Evolutionary conservation across 1,140 invertebrate genomes (phyloP), one percentile per base, ranked within the genome.

Genomic region (Leptinotarsa lineolata): DNA sequence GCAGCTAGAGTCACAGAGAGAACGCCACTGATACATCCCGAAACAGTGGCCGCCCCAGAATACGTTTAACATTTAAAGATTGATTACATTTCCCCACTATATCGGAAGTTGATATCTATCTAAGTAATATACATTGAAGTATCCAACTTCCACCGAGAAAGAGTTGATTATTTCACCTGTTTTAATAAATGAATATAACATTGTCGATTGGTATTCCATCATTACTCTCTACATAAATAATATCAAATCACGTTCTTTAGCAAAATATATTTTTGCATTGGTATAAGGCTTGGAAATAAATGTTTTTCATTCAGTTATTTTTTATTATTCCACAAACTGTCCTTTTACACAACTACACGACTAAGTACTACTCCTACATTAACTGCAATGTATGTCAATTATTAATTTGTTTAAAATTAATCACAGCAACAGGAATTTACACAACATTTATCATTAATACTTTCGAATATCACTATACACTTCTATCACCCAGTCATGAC

Each of bases 341-440:
- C 44, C 77, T 79, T 78, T 72, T 81, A 80, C 80, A 82, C 85
- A 87, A 86, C 80, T 78, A 81, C 78, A 81, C 81, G 78, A 76
- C 74, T 66, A 72, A 71, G 70, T 77, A 68, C 77, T 78, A 78
- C 20, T 70, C 68, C 80, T 81, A 81, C 79, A 76, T 74, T 64
- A 77, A 76, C 76, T 79, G 76, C 76, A 78, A 75, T 77, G 76
- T 73, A 77, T 30, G 60, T 77, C 71, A 66, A 64, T 66, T 60
- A 63, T 79, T 74, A 68, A 74, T 76, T 77, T 81, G 76, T 79
- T 63, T 71, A 60, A 71, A 83, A 81, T 78, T 82, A 85, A 85
- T 85, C 83, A 85, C 83, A 83, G 83, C 83, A 83, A 85, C 81
- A 83, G 81, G 83, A 82, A 82, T 83, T 81, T 81, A 83, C 80